Evolutionary conservation across 2,888 invertebrate genomes (phyloP).

Genomic region (Dicyrtomina minuta): DNA sequence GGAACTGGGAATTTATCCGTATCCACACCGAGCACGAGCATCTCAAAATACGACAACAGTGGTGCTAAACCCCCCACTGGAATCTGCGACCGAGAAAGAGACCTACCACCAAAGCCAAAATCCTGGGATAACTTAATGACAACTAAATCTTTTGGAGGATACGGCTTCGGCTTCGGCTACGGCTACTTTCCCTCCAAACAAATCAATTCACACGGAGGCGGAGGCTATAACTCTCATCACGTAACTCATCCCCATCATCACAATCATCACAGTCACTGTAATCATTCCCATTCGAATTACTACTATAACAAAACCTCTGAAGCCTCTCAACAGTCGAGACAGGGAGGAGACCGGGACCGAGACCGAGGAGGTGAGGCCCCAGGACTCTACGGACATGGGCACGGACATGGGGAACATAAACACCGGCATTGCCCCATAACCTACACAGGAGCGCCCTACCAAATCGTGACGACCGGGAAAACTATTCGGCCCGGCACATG

Average conservation of each 20-base stretch:
- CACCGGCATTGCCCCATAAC: constrained; percentile 12
- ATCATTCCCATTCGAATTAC: constrained; percentile 47
- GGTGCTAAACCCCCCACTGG: background rate
- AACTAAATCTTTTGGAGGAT: constrained; percentile 80
- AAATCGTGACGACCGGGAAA: constrained; percentile 21
- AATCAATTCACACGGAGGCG: constrained; percentile 3
- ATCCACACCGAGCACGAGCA: background rate
- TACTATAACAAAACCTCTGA: constrained; percentile 39
- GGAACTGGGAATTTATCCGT: background rate
- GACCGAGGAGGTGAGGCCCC: background rate
- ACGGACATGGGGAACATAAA: constrained; percentile 4
- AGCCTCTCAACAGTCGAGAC: background rate
- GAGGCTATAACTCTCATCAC: constrained; percentile 8
- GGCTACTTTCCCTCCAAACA: constrained; percentile 45
- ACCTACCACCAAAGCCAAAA: constrained; percentile 67
- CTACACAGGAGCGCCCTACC: constrained; percentile 3
- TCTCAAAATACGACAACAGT: background rate
- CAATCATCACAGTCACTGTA: constrained; percentile 47
- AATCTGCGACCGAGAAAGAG: background rate
- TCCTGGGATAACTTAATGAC: constrained; percentile 83
- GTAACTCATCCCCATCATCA: constrained; percentile 50
- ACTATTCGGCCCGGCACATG: constrained; percentile 16
- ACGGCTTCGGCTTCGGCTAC: constrained; percentile 83
- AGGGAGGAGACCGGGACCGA: background rate
- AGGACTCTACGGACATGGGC: background rate